Evolutionary conservation across 2,797 vertebrate species (phyloP).

Genomic region (Hydrocynus forskahlii): DNA sequence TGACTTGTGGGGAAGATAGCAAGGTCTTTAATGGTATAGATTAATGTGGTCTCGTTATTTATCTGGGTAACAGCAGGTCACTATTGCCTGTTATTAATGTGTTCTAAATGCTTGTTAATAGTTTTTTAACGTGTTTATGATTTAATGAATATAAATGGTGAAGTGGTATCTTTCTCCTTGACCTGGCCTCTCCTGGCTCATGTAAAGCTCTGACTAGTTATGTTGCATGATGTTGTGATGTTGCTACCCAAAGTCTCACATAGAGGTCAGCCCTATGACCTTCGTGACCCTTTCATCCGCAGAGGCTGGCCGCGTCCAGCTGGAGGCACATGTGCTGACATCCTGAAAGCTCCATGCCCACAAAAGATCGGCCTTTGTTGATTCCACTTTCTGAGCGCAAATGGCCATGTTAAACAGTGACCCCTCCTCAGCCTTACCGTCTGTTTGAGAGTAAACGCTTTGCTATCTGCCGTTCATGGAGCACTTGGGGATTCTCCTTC

Average conservation of each 20-base stretch:
- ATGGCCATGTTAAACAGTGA: slow-evolving; percentile 43
- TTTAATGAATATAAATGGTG: no score
- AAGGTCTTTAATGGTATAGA: no score
- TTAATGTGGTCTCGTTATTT: no score
- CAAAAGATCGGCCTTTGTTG: slow-evolving; percentile 41
- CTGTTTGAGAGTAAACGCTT: slow-evolving; percentile 14
- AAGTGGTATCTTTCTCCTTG: slow-evolving; percentile 54
- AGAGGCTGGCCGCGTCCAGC: slow-evolving; percentile 48
- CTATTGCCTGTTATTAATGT: no score
- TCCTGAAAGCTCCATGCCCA: neutral
- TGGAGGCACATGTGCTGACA: slow-evolving; percentile 24
- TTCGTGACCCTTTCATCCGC: slow-evolving; percentile 61
- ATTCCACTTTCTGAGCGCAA: slow-evolving; percentile 42
- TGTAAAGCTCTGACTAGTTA: slow-evolving; percentile 63
- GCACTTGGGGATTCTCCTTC: slow-evolving; percentile 36
- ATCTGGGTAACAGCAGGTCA: no score
- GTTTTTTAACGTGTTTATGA: no score
- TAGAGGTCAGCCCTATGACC: slow-evolving; percentile 49
- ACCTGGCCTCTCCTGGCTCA: slow-evolving; percentile 56
- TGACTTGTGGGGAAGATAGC: no score
- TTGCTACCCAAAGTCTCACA: slow-evolving; percentile 9
- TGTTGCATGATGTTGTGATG: slow-evolving; percentile 54
- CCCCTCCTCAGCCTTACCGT: slow-evolving; percentile 30
- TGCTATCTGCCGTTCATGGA: slow-evolving; percentile 14
- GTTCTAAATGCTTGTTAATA: no score